Base-by-base conservation (phyloP, 2,113 vertebrate species). In the Telmatochromis sp. region DNA sequence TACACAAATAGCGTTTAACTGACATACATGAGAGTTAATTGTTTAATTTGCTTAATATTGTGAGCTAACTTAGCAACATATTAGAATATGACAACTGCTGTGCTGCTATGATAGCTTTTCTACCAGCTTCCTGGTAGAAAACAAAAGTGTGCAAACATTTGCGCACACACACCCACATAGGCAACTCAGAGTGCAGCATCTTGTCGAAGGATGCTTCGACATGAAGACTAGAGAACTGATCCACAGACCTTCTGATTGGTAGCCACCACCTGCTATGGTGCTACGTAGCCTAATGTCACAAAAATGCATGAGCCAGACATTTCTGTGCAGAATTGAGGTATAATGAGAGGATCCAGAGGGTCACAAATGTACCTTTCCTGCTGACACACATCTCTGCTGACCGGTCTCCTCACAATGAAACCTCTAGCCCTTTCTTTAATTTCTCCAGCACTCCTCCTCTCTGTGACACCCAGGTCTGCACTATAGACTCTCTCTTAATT, bases 401-500 rank as follows among this genome's bases (percentile, higher is more conserved):
- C 71, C 4, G 13, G 47, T 40, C 75, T 15, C 15, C 23, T 78
- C 42, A 42, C 63, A 17, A 12, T 57, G 80, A 53, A 31, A 55
- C 50, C 6, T 81, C 51, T 42, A 21, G 19, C 13, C 12, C 50
- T 81, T 21, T 8, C 82, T 83, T 42, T 65, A 42, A 68, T 68
- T 86, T 55, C 23, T 68, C 83, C 51, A 57, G 54, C 82, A 4
- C 68, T 68, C 68, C 63, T 50, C 81, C 17, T 55, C 82, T n/a
- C 55, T 54, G 47, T 78, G 71, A 79, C 17, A 81, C 60, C 57
- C 35, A 8, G 85, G 83, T 82, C 89, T 68, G 71, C 79, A 89
- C 89, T 88, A 94, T 91, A 65, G 80, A 94, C 94, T 95, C 71
- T 79, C 73, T 89, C 83, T 93, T 95, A 90, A 95, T 94, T 94